Base-by-base conservation (phyloP, 1,140 invertebrate genomes). In the Eumaeus atala region DNA sequence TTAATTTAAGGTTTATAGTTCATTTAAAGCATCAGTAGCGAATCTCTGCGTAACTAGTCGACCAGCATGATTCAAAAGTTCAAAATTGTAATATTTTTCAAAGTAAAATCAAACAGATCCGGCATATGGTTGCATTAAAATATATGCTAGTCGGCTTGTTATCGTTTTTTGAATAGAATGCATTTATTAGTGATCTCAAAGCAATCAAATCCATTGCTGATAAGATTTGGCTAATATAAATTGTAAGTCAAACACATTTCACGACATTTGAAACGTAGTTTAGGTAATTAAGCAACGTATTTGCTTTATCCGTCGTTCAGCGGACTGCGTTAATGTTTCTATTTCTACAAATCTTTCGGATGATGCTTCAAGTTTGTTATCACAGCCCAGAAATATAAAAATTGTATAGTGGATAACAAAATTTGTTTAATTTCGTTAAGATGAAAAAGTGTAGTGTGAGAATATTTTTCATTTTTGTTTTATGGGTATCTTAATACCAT, bases 171-270 rank as follows among this genome's bases (percentile, higher is more conserved):
- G 28, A 68, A 59, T 66, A 67, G 68, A 66, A 71, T 81, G 82
- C 83, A 86, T 86, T 86, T 86, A 86, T 72, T 77, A 72, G 70
- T 81, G 80, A 86, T 86, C 80, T 86, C 82, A 82, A 59, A 61
- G 66, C 64, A 64, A 67, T 65, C 42, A 54, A 66, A 69, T 64
- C 61, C 62, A 60, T 58, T 58, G 58, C 56, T 60, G 56, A 64
- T 65, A 64, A 67, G 58, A 49, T 63, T 74, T 72, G 65, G 64
- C 65, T 59, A 51, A 62, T 63, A 54, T 67, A 64, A 64, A 65
- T 53, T 53, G 14, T 53, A 44, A 44, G 51, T 53, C 40, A 14
- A 18, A 16, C 40, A 16, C 16, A 44, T 44, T 44, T 44, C 40
- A 16, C 40, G 38, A 44, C 40, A 53, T 44, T 44, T 53, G 17